Conservation (phyloP, 2,113 vertebrate genomes). For the Pristiophorus japonicus region DNA sequence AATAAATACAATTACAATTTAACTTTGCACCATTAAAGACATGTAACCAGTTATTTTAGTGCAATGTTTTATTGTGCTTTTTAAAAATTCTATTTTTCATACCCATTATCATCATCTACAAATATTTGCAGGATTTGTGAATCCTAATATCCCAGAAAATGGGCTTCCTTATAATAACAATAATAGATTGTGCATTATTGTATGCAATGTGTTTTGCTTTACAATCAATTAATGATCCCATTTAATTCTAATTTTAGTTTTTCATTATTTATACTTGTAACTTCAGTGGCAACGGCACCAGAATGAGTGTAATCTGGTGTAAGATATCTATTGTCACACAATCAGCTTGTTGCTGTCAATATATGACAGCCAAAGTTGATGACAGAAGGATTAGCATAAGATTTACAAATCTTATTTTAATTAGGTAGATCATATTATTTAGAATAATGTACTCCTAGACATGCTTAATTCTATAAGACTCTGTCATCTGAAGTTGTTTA, state of each 20-base stretch:
- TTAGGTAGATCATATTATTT: conserved; percentile 23
- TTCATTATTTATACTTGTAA: neutral
- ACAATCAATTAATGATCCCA: neutral
- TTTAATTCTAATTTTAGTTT: neutral
- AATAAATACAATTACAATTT: neutral
- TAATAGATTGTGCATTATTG: neutral
- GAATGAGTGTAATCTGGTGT: neutral
- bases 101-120: neutral
- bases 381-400: neutral
- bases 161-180: neutral
- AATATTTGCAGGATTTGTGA: neutral
- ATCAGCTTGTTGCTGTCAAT: neutral
- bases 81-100: neutral
- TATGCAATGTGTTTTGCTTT: neutral
- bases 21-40: neutral
- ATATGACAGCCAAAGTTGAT: conserved; percentile 1
- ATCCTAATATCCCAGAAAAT: neutral
- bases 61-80: neutral
- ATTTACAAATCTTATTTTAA: conserved; percentile 28
- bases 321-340: neutral
- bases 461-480: conserved; percentile 1
- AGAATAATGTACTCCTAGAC: neutral
- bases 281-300: neutral
- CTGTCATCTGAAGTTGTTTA: neutral
- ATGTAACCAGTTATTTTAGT: neutral